Percentiles rank a stretch among this genome's conserved stretches.
Conservation (phyloP, 2,888 invertebrate genomes). For the Palloptera scutellata region DNA sequence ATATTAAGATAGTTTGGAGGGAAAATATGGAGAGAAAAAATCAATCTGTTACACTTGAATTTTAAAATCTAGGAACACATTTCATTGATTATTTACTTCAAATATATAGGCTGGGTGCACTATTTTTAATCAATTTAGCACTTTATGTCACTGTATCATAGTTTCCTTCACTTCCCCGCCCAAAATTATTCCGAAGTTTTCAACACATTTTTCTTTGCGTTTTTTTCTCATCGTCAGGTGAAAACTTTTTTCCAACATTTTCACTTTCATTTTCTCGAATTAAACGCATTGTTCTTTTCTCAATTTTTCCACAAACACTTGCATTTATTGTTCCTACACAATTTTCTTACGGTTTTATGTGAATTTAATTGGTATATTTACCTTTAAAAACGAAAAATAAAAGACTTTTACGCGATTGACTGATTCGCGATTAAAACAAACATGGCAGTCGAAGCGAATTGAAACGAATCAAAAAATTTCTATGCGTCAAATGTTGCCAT, state of each 20-base stretch:
- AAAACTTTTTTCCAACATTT: conserved; percentile 38
- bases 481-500: conserved; percentile 18
- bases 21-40: conserved; percentile 8
- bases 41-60: too few relatives aligned
- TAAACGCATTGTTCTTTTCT: conserved; percentile 18
- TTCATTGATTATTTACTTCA: too few relatives aligned
- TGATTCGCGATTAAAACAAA: conserved; percentile 48
- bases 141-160: conserved; percentile 4
- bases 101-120: too few relatives aligned
- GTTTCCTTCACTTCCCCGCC: conserved; percentile 4
- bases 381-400: conserved; percentile 50
- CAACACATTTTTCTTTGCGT: conserved; percentile 20
- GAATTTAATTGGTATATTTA: conserved; percentile 41
- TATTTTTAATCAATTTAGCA: too few relatives aligned
- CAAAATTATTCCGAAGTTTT: conserved; percentile 4
- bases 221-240: conserved; percentile 33
- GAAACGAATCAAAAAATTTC: conserved; percentile 39
- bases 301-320: conserved; percentile 26
- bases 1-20: neutral
- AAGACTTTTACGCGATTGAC: conserved; percentile 47
- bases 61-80: too few relatives aligned
- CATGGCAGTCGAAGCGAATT: conserved; percentile 49
- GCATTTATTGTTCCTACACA: conserved; percentile 23
- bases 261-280: conserved; percentile 31
- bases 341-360: conserved; percentile 23